Evolutionary conservation across 2,113 vertebrate genomes (phyloP).

Genomic region (Lampris incognitus): DNA sequence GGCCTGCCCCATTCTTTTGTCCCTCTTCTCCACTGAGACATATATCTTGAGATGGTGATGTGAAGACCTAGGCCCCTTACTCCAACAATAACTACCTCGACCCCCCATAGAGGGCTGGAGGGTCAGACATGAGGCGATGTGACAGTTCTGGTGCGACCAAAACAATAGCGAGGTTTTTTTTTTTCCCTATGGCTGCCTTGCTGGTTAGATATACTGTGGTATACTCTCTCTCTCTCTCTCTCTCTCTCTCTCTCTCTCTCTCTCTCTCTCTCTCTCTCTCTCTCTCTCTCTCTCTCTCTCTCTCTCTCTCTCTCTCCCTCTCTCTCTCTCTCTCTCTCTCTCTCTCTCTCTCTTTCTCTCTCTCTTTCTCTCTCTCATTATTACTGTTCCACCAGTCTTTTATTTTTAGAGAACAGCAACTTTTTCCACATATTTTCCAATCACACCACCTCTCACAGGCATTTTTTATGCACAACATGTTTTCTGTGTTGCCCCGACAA

Average conservation of each 20-base stretch:
- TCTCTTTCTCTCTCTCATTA: conserved; percentile 11
- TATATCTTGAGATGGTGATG: conserved; percentile 66
- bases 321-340: conserved; percentile 12
- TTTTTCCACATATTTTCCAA: conserved; percentile 25
- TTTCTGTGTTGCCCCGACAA: not conserved
- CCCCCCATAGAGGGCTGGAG: conserved; percentile 74
- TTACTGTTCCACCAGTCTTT: conserved; percentile 45
- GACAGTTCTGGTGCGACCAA: conserved; percentile 80
- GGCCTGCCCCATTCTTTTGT: conserved; percentile 64
- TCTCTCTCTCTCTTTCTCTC: conserved; percentile 17
- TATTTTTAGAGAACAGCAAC: conserved; percentile 39
- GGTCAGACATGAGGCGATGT: conserved; percentile 79
- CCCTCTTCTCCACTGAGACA: conserved; percentile 46
- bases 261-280: conserved; percentile 15
- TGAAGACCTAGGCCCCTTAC: conserved; percentile 64
- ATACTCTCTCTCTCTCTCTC: conserved; percentile 25
- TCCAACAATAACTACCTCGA: conserved; percentile 76
- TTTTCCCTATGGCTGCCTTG: conserved; percentile 57
- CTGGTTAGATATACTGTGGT: conserved; percentile 32
- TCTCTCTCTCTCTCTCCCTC: not conserved
- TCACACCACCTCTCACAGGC: not conserved
- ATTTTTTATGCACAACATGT: conserved; percentile 7
- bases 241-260: conserved; percentile 3
- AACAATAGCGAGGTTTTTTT: conserved; percentile 78
- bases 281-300: conserved; percentile 14